phyloP scores from a whole-genome alignment of 2,797 vertebrate species.

The Myotis findleyi region DNA sequence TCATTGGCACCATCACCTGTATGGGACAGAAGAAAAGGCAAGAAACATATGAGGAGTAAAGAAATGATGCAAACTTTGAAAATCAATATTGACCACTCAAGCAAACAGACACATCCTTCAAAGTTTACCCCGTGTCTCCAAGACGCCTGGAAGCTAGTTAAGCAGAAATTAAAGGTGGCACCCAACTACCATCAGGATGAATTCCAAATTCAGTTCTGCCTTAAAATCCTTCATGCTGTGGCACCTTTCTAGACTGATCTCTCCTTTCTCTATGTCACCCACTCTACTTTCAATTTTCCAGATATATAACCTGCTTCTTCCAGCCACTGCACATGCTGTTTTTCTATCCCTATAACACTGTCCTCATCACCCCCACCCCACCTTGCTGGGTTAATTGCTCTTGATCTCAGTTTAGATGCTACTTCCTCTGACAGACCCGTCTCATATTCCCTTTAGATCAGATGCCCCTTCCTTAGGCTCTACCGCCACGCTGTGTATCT shows the following conservation, averaged over 20 bases:
- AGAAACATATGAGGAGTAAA: not conserved
- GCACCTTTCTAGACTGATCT: not conserved
- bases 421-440: not conserved
- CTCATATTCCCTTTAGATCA: not conserved
- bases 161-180: not conserved
- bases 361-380: fast-evolving
- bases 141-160: not conserved
- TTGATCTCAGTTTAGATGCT: not conserved
- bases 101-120: not conserved
- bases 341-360: too few species aligned
- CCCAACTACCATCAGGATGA: not conserved
- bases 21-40: not conserved
- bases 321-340: fast-evolving
- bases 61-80: not conserved
- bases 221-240: not conserved
- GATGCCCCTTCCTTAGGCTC: not conserved
- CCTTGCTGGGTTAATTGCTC: not conserved
- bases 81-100: not conserved
- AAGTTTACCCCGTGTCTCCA: not conserved
- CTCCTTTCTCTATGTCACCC: not conserved
- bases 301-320: not conserved
- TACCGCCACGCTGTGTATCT: too few species aligned
- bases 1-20: constrained; percentile 98
- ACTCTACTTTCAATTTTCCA: not conserved
- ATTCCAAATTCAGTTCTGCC: not conserved